Evolutionary conservation across 1,140 invertebrate genomes (phyloP), one percentile per base, ranked within the genome.

Genomic region (Orchesella cincta): DNA sequence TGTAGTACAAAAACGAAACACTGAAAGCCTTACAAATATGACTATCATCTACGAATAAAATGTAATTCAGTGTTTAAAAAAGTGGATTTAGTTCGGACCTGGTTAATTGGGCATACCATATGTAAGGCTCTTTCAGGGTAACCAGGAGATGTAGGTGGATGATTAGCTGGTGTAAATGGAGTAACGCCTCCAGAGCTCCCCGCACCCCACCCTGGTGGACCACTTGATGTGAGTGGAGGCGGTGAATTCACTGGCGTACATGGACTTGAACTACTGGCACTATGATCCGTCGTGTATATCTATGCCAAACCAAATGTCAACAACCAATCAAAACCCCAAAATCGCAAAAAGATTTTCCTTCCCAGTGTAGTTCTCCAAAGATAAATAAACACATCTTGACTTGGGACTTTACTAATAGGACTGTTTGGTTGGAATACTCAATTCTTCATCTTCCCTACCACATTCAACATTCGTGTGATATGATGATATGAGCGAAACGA

Each of bases 261-360:
- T 81, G 94, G 94, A 84, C 95, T 96, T 51, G 81, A 97, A 88
- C 94, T 96, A 86, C 93, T 94, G 85, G 92, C 91, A 88, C 93
- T 93, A 87, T 95, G 94, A 86, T 95, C 93, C 81, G 92, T 89
- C 73, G 92, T 91, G 87, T 94, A 95, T 85, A 95, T 94, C 93
- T 94, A 87, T 18, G 86, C 67, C 83, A 82, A 76, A 81, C 79
- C 81, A 74, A 81, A 82, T 35, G 52, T 78, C 70, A 79, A 74
- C 74, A 73, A 75, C 70, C 57, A 81, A 76, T 79, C 73, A 36
- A 51, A 77, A 36, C 72, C 76, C 52, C 52, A 76, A 76, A 71
- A 33, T 76, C 75, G 67, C 70, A 29, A 76, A 70, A 76, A 39
- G 52, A 71, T 71, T 64, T 64, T 70, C 67, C 39, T 39, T 76